Evolutionary conservation across 1,140 invertebrate genomes (phyloP), one percentile per base, ranked within the genome.

Genomic region (Habropoda laboriosa): DNA sequence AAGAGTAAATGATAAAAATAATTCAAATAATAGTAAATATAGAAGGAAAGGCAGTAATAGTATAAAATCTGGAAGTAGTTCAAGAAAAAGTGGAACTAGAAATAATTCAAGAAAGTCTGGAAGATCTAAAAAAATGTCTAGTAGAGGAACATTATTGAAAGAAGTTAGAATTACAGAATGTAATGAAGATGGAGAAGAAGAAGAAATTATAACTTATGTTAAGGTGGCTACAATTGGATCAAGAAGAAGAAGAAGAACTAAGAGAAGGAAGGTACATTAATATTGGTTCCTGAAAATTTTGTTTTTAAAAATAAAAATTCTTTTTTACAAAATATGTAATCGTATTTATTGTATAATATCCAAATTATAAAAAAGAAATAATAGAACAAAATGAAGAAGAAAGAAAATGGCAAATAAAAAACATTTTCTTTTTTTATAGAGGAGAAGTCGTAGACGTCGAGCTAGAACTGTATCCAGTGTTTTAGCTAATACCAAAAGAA

Each of bases 261-360:
- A 86, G 91, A 87, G 78, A 90, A 86, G 83, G 88, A 93, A 93
- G 92, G 92, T 93, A 93, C 87, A 90, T 74, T 85, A 79, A 60
- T 70, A 55, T 51, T 79, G 67, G 60, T 80, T 74, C 45, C 42
- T 81, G 49, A 70, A 38, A 38, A n/a, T 3, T n/a, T 30, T 66
- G 5, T 12, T 49, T 47, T 49, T 66, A 49, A n/a, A 32, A 67
- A 67, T 67, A 67, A 67, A 67, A 47, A 5, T 51, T 21, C 13
- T 13, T 49, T 68, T 68, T 21, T 51, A 35, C 32, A 68, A 68
- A 68, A 68, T 35, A 68, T 68, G 49, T n/a, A n/a, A 47, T 49
- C 42, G 45, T 51, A n/a, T 68, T 51, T 35, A 68, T 68, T 51
- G 13, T 53, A 51, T 68, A 51, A 68, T 32, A 67, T 67, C 45